phyloP scores from a whole-genome alignment of 2,113 vertebrate genomes.

The Rattus rattus region DNA sequence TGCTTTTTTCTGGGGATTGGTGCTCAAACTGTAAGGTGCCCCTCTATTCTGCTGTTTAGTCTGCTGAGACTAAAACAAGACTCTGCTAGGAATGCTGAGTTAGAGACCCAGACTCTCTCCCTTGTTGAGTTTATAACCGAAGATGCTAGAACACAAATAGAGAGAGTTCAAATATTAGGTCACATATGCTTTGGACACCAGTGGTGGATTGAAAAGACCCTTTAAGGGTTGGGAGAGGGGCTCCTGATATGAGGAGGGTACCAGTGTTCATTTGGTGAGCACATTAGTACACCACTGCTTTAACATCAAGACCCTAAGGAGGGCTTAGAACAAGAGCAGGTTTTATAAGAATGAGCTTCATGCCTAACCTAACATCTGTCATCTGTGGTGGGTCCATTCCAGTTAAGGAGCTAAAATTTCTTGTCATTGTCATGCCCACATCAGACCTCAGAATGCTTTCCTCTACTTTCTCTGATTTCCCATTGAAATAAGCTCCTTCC shows the following conservation, averaged over 20 bases:
- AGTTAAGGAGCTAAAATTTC: neutral
- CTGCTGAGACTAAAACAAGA: neutral
- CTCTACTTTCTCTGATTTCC: neutral
- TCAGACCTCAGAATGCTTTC: neutral
- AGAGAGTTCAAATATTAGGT: neutral
- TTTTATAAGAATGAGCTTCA: neutral
- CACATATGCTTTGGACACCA: neutral
- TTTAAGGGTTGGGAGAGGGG: neutral
- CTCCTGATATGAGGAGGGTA: neutral
- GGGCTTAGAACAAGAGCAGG: rapidly evolving
- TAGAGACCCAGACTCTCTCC: neutral
- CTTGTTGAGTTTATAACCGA: neutral
- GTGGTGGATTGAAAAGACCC: neutral
- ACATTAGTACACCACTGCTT: neutral
- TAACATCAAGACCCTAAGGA: neutral
- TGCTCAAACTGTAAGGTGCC: no score
- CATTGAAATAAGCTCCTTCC: neutral
- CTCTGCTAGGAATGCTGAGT: no score
- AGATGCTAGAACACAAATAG: neutral
- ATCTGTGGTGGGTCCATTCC: neutral
- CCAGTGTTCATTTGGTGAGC: neutral
- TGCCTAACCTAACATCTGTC: neutral
- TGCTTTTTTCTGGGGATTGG: neutral
- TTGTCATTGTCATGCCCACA: neutral
- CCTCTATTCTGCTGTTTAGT: neutral